Evolutionary conservation across 2,113 vertebrate genomes (phyloP).

Genomic region (Zapornia atra): DNA sequence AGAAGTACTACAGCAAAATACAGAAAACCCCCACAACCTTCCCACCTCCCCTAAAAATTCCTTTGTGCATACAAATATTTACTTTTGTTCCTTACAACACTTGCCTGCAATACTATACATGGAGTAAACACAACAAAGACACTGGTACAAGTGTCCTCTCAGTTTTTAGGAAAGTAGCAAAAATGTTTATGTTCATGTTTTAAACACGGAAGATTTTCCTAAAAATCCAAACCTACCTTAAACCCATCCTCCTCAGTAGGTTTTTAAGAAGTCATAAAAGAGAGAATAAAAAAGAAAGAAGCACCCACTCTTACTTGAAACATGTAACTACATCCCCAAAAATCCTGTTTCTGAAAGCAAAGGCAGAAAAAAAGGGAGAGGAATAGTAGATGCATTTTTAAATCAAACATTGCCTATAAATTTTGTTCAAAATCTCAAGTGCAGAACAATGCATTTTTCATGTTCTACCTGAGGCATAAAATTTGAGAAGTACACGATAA

Average conservation of each 20-base stretch:
- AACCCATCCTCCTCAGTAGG: neutral
- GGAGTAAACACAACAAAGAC: neutral
- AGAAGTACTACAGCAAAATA: neutral
- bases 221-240: slow-evolving; percentile 34
- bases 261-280: slow-evolving; percentile 13
- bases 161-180: neutral
- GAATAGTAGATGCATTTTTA: slow-evolving; percentile 15
- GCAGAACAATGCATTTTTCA: slow-evolving; percentile 45
- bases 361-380: slow-evolving; percentile 10
- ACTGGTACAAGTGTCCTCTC: neutral
- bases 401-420: slow-evolving; percentile 30
- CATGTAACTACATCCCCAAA: neutral
- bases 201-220: neutral
- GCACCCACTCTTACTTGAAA: neutral
- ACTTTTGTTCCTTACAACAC: neutral
- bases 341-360: slow-evolving; percentile 27
- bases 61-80: neutral
- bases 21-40: neutral
- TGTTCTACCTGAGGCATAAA: neutral
- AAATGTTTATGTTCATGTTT: neutral
- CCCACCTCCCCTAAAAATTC: neutral
- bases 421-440: slow-evolving; percentile 54
- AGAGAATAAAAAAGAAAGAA: neutral
- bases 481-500: slow-evolving; percentile 41
- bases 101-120: neutral